Conservation (phyloP, 1,140 invertebrate species). For the Drosophila pruinosa region DNA sequence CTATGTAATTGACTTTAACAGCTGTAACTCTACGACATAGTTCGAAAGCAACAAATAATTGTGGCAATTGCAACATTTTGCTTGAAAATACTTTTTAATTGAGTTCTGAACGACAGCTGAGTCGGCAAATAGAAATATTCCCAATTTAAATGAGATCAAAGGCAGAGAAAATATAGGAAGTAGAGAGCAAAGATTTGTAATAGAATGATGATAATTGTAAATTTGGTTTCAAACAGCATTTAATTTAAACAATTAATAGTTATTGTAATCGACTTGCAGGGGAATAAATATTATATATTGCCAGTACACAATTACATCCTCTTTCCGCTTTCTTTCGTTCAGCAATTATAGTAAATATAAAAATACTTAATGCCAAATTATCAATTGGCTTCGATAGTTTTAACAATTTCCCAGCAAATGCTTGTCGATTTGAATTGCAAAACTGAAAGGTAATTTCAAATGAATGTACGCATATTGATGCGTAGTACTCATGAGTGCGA, state of each 20-base stretch:
- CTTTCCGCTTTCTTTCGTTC: neutral
- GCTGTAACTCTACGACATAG: constrained; percentile 9
- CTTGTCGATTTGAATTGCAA: neutral
- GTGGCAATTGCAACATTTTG: neutral
- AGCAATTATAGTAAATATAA: neutral
- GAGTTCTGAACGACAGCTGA: neutral
- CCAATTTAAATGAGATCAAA: no score
- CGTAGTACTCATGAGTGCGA: neutral
- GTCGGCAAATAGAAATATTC: no score
- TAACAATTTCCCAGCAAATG: neutral
- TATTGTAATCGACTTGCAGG: no score
- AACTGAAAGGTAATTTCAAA: neutral
- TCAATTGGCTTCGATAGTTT: neutral
- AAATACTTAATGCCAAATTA: neutral
- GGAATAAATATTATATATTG: no score
- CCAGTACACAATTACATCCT: no score
- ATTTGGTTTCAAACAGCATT: no score
- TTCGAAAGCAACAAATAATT: neutral
- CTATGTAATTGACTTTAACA: constrained; percentile 33
- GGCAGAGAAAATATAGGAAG: no score
- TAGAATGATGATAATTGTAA: no score
- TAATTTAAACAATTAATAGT: no score
- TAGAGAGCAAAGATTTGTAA: no score
- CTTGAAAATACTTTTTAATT: neutral
- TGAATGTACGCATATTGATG: neutral